phyloP scores from a whole-genome alignment of 2,797 vertebrate genomes.

The Lutjanus campechanus region DNA sequence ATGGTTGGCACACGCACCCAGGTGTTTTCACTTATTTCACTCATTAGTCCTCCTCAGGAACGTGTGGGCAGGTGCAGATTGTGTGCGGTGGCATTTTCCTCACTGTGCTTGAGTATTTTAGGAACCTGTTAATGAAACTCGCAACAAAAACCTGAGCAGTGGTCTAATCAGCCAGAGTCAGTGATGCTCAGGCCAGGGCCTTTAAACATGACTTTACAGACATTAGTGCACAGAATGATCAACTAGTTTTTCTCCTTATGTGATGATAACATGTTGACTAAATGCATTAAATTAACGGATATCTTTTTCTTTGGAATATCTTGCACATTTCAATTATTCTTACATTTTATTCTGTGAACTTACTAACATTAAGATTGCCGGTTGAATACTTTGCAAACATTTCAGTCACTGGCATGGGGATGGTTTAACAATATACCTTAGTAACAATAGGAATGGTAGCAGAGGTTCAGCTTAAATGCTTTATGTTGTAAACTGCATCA shows the following conservation, averaged over 20 bases:
- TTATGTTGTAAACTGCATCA: not conserved
- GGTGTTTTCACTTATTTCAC: not conserved
- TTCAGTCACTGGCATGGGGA: no score
- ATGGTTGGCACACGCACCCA: not conserved
- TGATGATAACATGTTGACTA: no score
- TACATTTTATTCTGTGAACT: no score
- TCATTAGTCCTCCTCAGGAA: not conserved
- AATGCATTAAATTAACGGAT: no score
- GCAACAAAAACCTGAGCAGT: not conserved
- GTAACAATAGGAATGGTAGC: no score
- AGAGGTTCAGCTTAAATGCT: not conserved
- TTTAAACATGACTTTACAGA: not conserved
- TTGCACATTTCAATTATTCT: no score
- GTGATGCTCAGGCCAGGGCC: not conserved
- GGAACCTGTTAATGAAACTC: not conserved
- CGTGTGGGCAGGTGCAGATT: no score
- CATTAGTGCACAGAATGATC: not conserved
- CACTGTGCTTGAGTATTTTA: not conserved
- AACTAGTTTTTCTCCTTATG: no score
- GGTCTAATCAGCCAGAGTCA: not conserved
- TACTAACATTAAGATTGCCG: no score
- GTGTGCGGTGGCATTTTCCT: not conserved
- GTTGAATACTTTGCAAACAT: no score
- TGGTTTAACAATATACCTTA: no score
- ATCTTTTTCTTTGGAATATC: no score